Conservation (phyloP, 2,113 vertebrate species). For the Spermophilus dauricus region DNA sequence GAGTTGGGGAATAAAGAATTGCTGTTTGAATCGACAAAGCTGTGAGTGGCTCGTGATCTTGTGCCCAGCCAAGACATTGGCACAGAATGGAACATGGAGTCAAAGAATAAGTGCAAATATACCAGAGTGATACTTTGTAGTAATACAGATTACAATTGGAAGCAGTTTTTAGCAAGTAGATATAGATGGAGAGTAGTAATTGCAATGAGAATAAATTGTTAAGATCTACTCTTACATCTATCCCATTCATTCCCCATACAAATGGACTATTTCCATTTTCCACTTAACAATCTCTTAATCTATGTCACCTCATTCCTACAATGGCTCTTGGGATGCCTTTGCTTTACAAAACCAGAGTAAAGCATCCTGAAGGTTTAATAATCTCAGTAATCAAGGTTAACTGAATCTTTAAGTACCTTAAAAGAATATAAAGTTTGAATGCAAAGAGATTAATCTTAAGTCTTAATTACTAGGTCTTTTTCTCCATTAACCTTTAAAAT, state of each 20-base stretch:
- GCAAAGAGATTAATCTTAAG: background rate
- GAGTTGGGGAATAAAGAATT: too few species aligned
- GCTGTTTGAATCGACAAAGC: too few species aligned
- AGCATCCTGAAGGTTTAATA: constrained; percentile 1
- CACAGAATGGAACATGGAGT: background rate
- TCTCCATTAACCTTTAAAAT: background rate
- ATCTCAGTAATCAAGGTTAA: background rate
- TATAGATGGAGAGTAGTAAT: background rate
- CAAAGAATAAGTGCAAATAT: background rate
- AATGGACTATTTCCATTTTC: background rate
- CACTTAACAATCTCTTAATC: background rate
- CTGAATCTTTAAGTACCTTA: constrained; percentile 5
- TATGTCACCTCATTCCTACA: background rate
- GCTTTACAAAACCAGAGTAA: background rate
- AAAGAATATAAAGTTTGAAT: background rate
- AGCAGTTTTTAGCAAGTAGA: background rate
- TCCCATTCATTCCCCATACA: background rate
- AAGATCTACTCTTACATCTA: background rate
- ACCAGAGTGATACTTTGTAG: background rate
- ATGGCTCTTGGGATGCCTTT: background rate
- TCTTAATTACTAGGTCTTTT: background rate
- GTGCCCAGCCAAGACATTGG: too few species aligned
- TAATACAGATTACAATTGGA: background rate
- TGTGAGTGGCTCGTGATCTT: too few species aligned
- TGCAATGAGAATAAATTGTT: background rate